phyloP scores from a whole-genome alignment of 2,797 vertebrate species.

The Arnoldichthys spilopterus region DNA sequence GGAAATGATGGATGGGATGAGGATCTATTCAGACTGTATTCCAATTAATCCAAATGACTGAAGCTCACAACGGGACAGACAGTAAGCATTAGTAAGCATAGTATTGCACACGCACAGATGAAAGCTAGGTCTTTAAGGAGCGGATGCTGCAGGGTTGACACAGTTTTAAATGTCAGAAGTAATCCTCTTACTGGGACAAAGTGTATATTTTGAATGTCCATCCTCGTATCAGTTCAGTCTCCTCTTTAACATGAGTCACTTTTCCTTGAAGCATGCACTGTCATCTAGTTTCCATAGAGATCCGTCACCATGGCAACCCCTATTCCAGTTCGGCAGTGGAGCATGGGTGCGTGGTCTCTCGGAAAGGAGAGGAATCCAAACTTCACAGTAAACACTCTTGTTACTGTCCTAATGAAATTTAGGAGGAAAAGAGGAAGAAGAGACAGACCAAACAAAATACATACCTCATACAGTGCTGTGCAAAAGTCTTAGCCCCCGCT shows the following conservation, averaged over 20 bases:
- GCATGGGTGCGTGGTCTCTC: constrained; percentile 18
- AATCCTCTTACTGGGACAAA: constrained; percentile 31
- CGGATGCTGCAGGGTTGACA: background rate
- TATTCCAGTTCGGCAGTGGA: constrained; percentile 43
- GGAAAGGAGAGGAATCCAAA: constrained; percentile 16
- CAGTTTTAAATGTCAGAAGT: background rate
- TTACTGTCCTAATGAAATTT: background rate
- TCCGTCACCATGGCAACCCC: constrained; percentile 57
- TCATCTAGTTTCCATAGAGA: constrained; percentile 59
- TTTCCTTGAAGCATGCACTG: constrained; percentile 55
- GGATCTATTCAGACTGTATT: too few species aligned
- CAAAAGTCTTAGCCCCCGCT: too few species aligned
- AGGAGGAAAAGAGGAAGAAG: constrained; percentile 3
- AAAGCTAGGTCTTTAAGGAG: background rate
- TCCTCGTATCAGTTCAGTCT: constrained; percentile 24
- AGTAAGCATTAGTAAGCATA: background rate
- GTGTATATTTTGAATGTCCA: constrained; percentile 42
- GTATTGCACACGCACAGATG: background rate
- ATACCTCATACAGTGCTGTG: too few species aligned
- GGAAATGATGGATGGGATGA: too few species aligned
- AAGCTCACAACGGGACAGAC: too few species aligned
- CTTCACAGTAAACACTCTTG: constrained; percentile 13
- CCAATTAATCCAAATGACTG: too few species aligned
- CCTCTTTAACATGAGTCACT: constrained; percentile 46
- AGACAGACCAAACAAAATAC: too few species aligned